These are phyloP conservation scores for Ifrita kowaldi DNA, from an alignment of 2,113 vertebrate genomes.

Conservation along the genomic window DNA sequence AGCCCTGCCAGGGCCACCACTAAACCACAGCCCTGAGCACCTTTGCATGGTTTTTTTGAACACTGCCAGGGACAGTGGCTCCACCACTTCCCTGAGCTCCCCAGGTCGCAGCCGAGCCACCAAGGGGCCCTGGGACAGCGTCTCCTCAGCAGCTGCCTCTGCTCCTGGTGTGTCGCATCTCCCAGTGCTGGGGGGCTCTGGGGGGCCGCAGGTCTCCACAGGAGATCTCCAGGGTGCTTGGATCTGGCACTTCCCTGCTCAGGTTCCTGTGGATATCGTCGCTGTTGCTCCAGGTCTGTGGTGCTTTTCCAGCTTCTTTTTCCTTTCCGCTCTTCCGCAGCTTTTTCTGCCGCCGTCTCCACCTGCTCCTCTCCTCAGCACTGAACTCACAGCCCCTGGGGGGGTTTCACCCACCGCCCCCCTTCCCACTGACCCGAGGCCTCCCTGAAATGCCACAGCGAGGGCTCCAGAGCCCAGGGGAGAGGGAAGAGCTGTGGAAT, in stretches of 20 bases:
- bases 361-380: not conserved
- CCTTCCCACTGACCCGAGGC: not conserved
- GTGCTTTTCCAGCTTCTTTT: not conserved
- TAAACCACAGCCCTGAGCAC: not conserved
- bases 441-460: not conserved
- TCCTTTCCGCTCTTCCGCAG: not conserved
- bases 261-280: rapidly evolving
- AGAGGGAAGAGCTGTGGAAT: not conserved
- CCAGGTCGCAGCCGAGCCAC: not conserved
- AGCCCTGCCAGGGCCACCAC: not conserved
- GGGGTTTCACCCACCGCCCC: not conserved
- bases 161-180: not conserved
- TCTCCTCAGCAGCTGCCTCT: not conserved
- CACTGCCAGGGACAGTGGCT: not conserved
- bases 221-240: not conserved
- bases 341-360: not conserved
- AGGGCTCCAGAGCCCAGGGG: not conserved
- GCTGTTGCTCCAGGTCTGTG: not conserved
- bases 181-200: not conserved
- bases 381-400: not conserved
- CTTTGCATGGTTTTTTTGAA: rapidly evolving
- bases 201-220: not conserved
- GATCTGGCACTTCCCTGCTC: not conserved
- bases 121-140: not conserved
- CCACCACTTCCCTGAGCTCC: not conserved